Evolutionary conservation across 2,888 invertebrate species (phyloP).

Genomic region (Microctonus brassicae): DNA sequence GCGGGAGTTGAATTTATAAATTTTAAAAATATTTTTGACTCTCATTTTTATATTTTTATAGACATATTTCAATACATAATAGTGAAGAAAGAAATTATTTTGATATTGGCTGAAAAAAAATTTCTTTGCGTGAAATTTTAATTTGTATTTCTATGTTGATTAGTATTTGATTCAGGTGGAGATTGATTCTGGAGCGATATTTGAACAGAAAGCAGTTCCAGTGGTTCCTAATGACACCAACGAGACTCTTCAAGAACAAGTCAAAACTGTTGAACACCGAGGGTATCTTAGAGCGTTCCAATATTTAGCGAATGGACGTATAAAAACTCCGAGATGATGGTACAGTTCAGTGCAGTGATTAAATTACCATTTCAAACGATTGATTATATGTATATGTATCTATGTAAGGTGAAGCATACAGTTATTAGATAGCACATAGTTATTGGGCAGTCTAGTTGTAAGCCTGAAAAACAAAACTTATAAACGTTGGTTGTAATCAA

Average conservation of each 20-base stretch:
- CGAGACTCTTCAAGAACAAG: slow-evolving; percentile 80
- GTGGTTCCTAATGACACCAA: slow-evolving; percentile 82
- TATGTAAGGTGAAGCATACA: too few relatives aligned
- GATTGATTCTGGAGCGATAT: slow-evolving; percentile 92
- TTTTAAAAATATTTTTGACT: too few relatives aligned
- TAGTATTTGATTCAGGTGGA: slow-evolving; percentile 80
- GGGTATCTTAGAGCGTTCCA: slow-evolving; percentile 88
- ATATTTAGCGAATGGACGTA: slow-evolving; percentile 78
- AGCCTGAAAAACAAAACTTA: too few relatives aligned
- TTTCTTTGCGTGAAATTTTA: too few relatives aligned
- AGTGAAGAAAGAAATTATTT: not conserved
- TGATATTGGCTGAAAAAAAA: too few relatives aligned
- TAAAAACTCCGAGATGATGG: slow-evolving; percentile 73
- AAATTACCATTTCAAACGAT: slow-evolving; percentile 18
- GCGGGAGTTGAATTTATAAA: too few relatives aligned
- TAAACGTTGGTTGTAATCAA: too few relatives aligned
- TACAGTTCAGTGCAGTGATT: slow-evolving; percentile 70
- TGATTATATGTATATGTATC: too few relatives aligned
- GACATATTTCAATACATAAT: not conserved
- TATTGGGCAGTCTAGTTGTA: too few relatives aligned
- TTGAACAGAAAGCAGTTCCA: slow-evolving; percentile 88
- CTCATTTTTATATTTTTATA: too few relatives aligned
- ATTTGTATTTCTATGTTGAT: too few relatives aligned
- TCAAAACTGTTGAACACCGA: slow-evolving; percentile 85
- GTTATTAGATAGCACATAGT: too few relatives aligned